Evolutionary conservation across 2,888 invertebrate genomes (phyloP).

Genomic region (Chymomyza procnemis): DNA sequence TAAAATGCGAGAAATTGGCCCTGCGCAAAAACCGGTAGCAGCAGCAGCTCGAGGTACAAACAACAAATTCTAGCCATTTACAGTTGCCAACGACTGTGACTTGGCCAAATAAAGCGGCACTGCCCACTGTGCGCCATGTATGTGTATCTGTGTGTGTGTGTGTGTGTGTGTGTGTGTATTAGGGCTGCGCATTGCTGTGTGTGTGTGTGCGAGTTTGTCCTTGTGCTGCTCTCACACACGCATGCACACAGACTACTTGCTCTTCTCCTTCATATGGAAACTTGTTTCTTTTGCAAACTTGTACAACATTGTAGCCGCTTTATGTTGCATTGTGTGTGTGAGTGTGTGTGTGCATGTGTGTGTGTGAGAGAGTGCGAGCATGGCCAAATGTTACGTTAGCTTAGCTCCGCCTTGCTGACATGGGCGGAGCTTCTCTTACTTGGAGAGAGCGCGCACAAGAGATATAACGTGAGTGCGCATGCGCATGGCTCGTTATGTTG

Average conservation of each 20-base stretch:
- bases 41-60: slow-evolving; percentile 32
- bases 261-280: slow-evolving; percentile 58
- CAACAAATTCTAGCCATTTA: slow-evolving; percentile 63
- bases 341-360: slow-evolving; percentile 3
- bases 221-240: slow-evolving; percentile 34
- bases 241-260: slow-evolving; percentile 14
- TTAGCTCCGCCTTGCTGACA: slow-evolving; percentile 51
- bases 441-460: slow-evolving; percentile 25
- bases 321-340: slow-evolving; percentile 41
- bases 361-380: background rate
- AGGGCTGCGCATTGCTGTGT: background rate
- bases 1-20: slow-evolving; percentile 61
- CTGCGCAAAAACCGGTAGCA: slow-evolving; percentile 61
- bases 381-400: slow-evolving; percentile 13
- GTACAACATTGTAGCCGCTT: slow-evolving; percentile 70
- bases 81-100: slow-evolving; percentile 58
- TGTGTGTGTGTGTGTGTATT: slow-evolving; percentile 2
- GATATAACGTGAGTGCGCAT: slow-evolving; percentile 20
- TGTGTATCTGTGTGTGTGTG: background rate
- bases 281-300: slow-evolving; percentile 71
- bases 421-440: slow-evolving; percentile 47
- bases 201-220: slow-evolving; percentile 32
- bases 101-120: slow-evolving; percentile 24
- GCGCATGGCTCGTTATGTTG: slow-evolving; percentile 52
- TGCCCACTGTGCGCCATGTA: slow-evolving; percentile 20